phyloP scores from a whole-genome alignment of 2,113 vertebrate species.

The Neolamprologus variostigma region DNA sequence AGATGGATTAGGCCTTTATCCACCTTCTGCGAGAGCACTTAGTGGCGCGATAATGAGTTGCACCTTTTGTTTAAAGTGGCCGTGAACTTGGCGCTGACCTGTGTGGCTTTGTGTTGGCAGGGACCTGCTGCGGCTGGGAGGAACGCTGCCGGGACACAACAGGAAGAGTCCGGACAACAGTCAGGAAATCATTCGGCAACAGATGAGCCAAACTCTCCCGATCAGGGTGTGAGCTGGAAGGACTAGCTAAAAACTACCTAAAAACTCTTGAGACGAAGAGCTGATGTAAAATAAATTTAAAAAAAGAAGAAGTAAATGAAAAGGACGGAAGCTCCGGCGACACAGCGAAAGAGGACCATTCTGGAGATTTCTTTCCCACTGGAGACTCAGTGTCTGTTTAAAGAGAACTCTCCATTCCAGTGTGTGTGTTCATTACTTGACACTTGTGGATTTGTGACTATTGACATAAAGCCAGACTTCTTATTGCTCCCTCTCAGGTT shows the following conservation, averaged over 20 bases:
- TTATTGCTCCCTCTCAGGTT: conserved; percentile 69
- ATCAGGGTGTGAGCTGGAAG: conserved; percentile 60
- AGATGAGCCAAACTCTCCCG: conserved; percentile 77
- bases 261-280: conserved; percentile 42
- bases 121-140: conserved; percentile 71
- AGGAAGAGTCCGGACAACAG: conserved; percentile 70
- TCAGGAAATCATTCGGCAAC: conserved; percentile 69
- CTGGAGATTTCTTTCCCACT: conserved; percentile 21
- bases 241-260: conserved; percentile 31
- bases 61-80: conserved; percentile 19
- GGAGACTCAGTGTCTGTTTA: conserved; percentile 30
- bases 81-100: conserved; percentile 26
- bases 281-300: conserved; percentile 42
- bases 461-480: conserved; percentile 64
- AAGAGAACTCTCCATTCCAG: conserved; percentile 47
- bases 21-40: background rate
- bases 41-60: background rate
- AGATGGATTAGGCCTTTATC: conserved; percentile 19
- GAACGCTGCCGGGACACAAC: conserved; percentile 74
- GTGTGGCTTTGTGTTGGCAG: conserved; percentile 50
- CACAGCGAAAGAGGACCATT: background rate
- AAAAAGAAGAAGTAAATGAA: conserved; percentile 10
- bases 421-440: conserved; percentile 61
- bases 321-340: background rate
- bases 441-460: conserved; percentile 64